Evolutionary conservation across 1,140 invertebrate genomes (phyloP).

Genomic region (Lineus longissimus): DNA sequence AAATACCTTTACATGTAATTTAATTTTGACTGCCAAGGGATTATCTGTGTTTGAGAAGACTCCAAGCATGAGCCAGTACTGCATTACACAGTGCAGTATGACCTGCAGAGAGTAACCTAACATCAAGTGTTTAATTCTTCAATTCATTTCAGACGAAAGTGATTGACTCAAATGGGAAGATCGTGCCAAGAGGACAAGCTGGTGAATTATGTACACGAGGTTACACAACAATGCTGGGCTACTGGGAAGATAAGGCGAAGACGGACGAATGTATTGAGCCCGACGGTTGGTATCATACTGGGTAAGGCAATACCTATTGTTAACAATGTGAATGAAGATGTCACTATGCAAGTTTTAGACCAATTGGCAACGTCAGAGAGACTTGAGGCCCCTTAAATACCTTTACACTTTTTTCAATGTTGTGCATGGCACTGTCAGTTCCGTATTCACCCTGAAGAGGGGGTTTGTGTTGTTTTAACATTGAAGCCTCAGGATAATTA

Average conservation of each 20-base stretch:
- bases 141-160: constrained; percentile 59
- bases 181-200: constrained; percentile 69
- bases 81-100: too few relatives aligned
- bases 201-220: constrained; percentile 83
- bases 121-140: too few relatives aligned
- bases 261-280: constrained; percentile 68
- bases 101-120: too few relatives aligned
- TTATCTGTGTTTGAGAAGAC: too few relatives aligned
- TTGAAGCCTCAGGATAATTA: too few relatives aligned
- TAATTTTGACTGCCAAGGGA: too few relatives aligned
- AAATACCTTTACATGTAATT: too few relatives aligned
- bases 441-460: too few relatives aligned
- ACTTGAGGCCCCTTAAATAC: not conserved
- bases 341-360: not conserved
- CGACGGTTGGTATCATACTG: constrained; percentile 85
- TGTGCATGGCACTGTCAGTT: too few relatives aligned
- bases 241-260: constrained; percentile 78
- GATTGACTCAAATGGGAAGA: constrained; percentile 66
- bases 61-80: too few relatives aligned
- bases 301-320: constrained; percentile 59
- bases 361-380: not conserved
- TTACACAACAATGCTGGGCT: constrained; percentile 78
- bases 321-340: not conserved
- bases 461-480: too few relatives aligned
- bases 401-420: not conserved